Base-by-base conservation (phyloP, 2,797 vertebrate genomes). In the Anomalospiza imberbis region DNA sequence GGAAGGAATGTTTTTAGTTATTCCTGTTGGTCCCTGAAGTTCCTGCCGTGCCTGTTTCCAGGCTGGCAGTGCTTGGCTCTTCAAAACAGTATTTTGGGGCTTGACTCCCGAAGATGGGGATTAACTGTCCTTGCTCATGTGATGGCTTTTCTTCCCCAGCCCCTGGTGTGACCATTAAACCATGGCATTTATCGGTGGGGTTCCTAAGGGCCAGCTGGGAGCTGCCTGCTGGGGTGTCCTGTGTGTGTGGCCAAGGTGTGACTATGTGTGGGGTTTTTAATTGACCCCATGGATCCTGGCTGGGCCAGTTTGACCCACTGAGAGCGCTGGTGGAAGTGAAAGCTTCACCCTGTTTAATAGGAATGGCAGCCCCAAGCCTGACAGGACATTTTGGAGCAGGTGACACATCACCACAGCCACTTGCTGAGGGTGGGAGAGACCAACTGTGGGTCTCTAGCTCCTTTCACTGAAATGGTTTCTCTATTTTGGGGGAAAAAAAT, bases 71-170 rank as follows among this genome's bases (percentile, higher is more conserved):
- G 4, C 32, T 10, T 22, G 68, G 26, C 76, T 74, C 26, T 40
- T 3, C 38, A 16, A 31, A 68, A 48, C 15, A 10, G 4, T 65
- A 1, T 68, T 63, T 16, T 36, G 58, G 68, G 32, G n/a, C n/a
- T 76, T 36, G 13, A 45, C 50, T 47, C 31, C 58, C 29, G 60
- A 45, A 40, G 42, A 17, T 48, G 45, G 16, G n/a, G 34, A 25
- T 85, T 65, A 38, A 70, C 31, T 62, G 0, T 45, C 6, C 42
- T 45, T 62, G 21, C 53, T 76, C 9, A 7, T 0, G 0, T 54
- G 22, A 9, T 42, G 44, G 21, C n/a, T 91, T 73, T 79, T 85
- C 40, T 26, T 85, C 26, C 12, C 31, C 3, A 4, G 60, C 51
- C 38, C 11, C 1, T 5, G 9, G 14, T 34, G 54, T 75, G 67